Evolutionary conservation across 2,113 vertebrate genomes (phyloP), one percentile per base, ranked within the genome.

Genomic region (Callipepla californica): DNA sequence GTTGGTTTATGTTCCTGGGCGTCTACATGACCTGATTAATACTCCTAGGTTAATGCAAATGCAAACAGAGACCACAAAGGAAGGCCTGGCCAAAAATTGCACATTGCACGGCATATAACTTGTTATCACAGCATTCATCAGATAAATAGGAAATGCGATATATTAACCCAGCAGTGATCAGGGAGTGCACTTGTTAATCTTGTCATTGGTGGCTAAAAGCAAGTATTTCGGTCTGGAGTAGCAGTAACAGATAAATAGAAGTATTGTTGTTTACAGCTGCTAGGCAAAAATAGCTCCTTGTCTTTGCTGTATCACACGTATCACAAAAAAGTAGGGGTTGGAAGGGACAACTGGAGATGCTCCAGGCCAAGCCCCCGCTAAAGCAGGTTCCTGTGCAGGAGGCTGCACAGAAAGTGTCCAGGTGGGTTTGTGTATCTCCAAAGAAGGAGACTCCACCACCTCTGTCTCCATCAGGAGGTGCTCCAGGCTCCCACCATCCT

Each of bases 1-100:
- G 48, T 76, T 86, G 90, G 61, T 95, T 96, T 93, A 72, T 75
- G 66, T 86, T 90, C 73, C 89, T 93, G 86, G 90, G 80, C 90
- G 86, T 90, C 95, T 93, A n/a, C 82, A 50, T 34, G 92, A 89
- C 83, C 94, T 90, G 74, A 53, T 93, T 93, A 94, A 90, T 92
- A 73, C 40, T 85, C 80, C 61, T 73, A 92, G 80, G 80, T 94
- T 94, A 86, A 94, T 78, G 57, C 58, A 92, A 90, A 90, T 72
- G 74, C 85, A 95, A 94, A 95, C 70, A 88, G 69, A 86, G 57
- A 78, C 80, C 86, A 75, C 65, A 88, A 75, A 80, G 44, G 69
- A 85, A 93, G 38, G 63, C 70, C 63, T 61, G 66, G 80, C 75
- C 63, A 83, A 92, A 92, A 92, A 4, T 23, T 72, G 61, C 36